Evolutionary conservation across 2,113 vertebrate species (phyloP).

Genomic region (Mustela nigripes): DNA sequence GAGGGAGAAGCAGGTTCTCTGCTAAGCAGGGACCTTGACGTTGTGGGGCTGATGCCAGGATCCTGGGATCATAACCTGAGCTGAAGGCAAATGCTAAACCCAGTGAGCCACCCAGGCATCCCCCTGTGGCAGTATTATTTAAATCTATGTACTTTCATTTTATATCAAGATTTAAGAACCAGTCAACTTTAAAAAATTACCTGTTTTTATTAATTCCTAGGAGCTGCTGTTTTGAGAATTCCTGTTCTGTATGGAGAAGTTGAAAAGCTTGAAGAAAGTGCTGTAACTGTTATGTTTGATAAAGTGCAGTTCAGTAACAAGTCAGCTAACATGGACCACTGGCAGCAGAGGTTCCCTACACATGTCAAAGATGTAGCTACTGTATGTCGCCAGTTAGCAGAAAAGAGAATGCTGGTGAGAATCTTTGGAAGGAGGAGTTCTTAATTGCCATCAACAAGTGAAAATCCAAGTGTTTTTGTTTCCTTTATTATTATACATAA

Average conservation of each 20-base stretch:
- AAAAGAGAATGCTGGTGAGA: constrained; percentile 93
- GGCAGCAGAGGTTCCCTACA: constrained; percentile 95
- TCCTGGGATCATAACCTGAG: background rate
- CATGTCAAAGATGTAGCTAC: constrained; percentile 93
- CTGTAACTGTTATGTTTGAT: constrained; percentile 94
- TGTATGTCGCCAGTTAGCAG: constrained; percentile 94
- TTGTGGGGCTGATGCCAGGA: background rate
- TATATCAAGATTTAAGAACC: background rate
- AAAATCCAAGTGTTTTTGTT: background rate
- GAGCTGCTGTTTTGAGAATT: constrained; percentile 94
- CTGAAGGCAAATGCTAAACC: background rate
- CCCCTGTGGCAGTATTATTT: background rate
- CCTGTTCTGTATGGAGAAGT: constrained; percentile 96
- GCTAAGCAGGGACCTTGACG: background rate
- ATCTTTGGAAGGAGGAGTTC: background rate
- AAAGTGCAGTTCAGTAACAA: constrained; percentile 94
- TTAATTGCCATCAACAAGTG: background rate
- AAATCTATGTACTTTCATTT: background rate
- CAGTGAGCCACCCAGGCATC: background rate
- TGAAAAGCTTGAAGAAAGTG: constrained; percentile 95
- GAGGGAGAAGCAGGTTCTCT: background rate
- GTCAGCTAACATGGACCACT: constrained; percentile 94
- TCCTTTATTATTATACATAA: background rate
- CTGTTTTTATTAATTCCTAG: constrained; percentile 81
- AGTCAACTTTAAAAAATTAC: background rate